phyloP scores from a whole-genome alignment of 2,888 invertebrate species.

The Sarcophaga variegata region DNA sequence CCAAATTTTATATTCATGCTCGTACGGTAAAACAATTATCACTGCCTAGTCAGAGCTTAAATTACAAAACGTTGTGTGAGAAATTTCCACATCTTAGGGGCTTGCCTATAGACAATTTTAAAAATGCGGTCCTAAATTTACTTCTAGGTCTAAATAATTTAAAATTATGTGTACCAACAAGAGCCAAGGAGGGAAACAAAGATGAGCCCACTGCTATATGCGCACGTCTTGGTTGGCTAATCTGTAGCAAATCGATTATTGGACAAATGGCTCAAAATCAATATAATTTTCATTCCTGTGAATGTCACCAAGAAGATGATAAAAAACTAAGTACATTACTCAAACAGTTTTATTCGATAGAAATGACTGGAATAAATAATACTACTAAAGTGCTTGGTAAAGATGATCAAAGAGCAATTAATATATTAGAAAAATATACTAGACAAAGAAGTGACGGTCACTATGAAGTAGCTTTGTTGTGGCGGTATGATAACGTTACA shows the following conservation, averaged over 20 bases:
- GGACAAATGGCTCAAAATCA: not conserved
- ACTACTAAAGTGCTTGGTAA: not conserved
- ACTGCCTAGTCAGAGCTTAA: too few species aligned
- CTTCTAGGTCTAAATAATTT: too few species aligned
- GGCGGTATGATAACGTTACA: constrained; percentile 31
- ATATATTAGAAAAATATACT: constrained; percentile 35
- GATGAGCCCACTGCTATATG: constrained; percentile 14
- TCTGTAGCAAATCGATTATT: too few species aligned
- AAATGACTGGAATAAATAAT: too few species aligned
- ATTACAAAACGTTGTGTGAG: not conserved
- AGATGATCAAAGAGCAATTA: constrained; percentile 41
- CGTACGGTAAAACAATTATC: too few species aligned
- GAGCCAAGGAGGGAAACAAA: not conserved
- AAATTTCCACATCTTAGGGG: constrained; percentile 8
- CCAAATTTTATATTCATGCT: too few species aligned
- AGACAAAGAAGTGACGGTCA: constrained; percentile 21
- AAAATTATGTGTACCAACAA: not conserved
- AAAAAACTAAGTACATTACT: not conserved
- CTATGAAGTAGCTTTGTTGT: constrained; percentile 33
- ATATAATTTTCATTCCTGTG: constrained; percentile 11
- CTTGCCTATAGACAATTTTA: not conserved
- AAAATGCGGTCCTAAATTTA: too few species aligned
- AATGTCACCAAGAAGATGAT: constrained; percentile 15
- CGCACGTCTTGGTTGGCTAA: constrained; percentile 24
- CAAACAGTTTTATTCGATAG: too few species aligned